phyloP scores from a whole-genome alignment of 2,888 invertebrate species.

The Dysmachus trigonus region DNA sequence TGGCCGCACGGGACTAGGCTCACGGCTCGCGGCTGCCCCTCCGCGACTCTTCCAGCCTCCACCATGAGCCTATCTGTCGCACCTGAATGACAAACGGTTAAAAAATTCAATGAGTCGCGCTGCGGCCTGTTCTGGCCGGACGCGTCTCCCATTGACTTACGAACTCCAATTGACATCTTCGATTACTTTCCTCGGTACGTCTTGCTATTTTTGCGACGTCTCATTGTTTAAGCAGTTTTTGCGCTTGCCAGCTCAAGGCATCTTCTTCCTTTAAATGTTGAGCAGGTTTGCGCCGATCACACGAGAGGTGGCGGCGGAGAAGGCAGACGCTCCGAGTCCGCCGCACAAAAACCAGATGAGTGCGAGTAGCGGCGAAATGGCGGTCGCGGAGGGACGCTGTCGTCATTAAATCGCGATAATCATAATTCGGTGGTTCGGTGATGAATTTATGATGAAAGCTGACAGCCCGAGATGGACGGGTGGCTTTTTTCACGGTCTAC shows the following conservation, averaged over 20 bases:
- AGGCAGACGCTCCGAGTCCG: not conserved
- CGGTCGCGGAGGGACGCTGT: conserved; percentile 29
- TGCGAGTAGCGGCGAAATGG: not conserved
- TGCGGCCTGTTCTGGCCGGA: conserved; percentile 1
- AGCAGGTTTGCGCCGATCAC: conserved; percentile 28
- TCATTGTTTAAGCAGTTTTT: not conserved
- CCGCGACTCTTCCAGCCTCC: not conserved
- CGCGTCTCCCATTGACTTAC: conserved; percentile 19
- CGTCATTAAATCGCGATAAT: conserved; percentile 46
- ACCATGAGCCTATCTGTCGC: conserved; percentile 42
- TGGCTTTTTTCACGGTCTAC: not conserved
- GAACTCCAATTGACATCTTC: conserved; percentile 21
- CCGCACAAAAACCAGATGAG: not conserved
- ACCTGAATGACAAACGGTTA: conserved; percentile 45
- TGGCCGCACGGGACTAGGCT: not conserved
- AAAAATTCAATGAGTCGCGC: conserved; percentile 37
- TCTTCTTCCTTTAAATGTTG: conserved; percentile 34
- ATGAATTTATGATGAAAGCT: conserved; percentile 46
- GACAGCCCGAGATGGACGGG: conserved; percentile 24
- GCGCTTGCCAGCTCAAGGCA: not conserved
- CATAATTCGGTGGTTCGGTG: conserved; percentile 40
- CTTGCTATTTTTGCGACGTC: not conserved
- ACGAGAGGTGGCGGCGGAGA: conserved; percentile 29
- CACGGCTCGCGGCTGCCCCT: not conserved
- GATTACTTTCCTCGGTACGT: conserved; percentile 24